These are phyloP conservation scores for Leucophenga montana DNA, from an alignment of 2,888 invertebrate genomes.

Conservation along the genomic window DNA sequence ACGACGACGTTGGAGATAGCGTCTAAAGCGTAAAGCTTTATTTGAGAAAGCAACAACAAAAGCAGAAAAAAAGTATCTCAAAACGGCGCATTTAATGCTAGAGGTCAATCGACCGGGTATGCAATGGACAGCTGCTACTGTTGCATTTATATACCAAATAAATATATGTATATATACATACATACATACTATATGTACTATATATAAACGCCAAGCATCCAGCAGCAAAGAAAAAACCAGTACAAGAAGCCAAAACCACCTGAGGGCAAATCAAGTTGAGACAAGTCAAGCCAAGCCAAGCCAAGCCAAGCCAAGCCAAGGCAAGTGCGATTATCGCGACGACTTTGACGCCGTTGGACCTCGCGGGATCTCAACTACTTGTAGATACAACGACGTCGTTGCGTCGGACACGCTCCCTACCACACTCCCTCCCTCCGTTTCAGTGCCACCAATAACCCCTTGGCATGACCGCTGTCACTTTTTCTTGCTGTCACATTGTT, in stretches of 20 bases:
- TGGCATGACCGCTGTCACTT: conserved; percentile 2
- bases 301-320: background rate
- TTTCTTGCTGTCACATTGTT: background rate
- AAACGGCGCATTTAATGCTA: background rate
- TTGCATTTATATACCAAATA: background rate
- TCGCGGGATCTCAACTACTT: background rate
- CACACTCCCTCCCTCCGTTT: background rate
- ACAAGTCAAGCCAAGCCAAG: background rate
- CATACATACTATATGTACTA: background rate
- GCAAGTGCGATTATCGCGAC: conserved; percentile 10
- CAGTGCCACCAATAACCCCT: background rate
- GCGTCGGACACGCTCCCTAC: background rate
- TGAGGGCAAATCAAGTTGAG: background rate
- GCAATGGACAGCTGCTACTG: background rate
- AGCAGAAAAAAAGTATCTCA: background rate
- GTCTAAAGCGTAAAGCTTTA: no score
- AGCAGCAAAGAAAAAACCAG: no score
- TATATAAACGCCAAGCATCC: no score
- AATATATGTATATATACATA: no score
- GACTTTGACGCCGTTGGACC: conserved; percentile 9
- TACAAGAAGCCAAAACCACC: background rate
- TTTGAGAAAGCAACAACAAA: background rate
- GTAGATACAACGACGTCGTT: no score
- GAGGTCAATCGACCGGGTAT: background rate
- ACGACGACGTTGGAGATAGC: no score